phyloP scores from a whole-genome alignment of 1,140 invertebrate species.

The Lutraria rhynchaena region DNA sequence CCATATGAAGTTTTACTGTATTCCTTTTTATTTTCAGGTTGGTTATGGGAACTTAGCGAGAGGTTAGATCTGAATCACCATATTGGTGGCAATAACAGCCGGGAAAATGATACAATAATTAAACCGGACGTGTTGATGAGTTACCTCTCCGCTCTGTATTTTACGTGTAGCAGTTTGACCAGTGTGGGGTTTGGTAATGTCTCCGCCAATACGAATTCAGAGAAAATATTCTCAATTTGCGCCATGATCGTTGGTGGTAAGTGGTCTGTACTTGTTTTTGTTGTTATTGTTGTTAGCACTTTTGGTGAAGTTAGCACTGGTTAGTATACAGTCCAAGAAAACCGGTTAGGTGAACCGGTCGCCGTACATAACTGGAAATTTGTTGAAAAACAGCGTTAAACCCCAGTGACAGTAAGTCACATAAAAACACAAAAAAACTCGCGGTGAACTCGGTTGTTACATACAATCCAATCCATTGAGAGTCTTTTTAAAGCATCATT shows the following conservation, averaged over 20 bases:
- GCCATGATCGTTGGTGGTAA: constrained; percentile 97
- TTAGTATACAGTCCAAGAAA: no score
- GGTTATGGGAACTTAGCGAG: constrained; percentile 79
- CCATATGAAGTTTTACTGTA: no score
- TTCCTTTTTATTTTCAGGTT: constrained; percentile 68
- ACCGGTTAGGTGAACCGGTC: no score
- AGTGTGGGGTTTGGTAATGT: constrained; percentile 99
- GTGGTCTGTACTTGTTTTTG: constrained; percentile 63
- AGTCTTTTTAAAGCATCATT: no score
- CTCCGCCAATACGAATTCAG: constrained; percentile 95
- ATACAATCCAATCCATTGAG: no score
- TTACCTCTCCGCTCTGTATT: constrained; percentile 97
- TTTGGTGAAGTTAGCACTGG: no score
- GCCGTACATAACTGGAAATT: no score
- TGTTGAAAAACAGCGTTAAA: no score
- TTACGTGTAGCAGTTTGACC: constrained; percentile 97
- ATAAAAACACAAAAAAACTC: no score
- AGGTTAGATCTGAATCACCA: constrained; percentile 66
- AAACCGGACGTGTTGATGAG: constrained; percentile 77
- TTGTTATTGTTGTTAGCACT: no score
- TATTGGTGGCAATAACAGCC: constrained; percentile 68
- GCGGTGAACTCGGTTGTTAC: no score
- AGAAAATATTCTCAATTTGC: constrained; percentile 96
- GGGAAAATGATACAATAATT: constrained; percentile 56
- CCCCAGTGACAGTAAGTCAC: no score